phyloP scores from a whole-genome alignment of 1,140 invertebrate species.

The Aphelenchoides avenae region DNA sequence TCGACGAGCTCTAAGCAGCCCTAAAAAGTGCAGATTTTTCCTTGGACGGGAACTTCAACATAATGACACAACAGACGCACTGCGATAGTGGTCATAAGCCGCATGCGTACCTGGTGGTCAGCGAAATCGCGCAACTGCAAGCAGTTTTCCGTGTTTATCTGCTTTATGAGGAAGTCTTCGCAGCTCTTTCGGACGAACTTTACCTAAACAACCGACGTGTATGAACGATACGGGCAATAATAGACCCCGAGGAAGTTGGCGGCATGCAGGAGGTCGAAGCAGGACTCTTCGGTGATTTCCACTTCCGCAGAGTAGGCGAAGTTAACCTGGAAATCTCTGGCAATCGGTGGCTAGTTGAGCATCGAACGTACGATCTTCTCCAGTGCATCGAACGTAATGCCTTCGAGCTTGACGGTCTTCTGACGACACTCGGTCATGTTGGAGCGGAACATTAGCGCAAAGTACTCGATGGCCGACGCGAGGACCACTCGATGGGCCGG shows the following conservation, averaged over 20 bases:
- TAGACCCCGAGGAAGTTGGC: conserved; percentile 18
- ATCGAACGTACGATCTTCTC: background rate
- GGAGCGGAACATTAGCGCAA: conserved; percentile 9
- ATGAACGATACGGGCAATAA: background rate
- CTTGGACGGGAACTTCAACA: too few relatives aligned
- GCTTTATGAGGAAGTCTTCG: conserved; percentile 5
- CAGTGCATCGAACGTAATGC: conserved; percentile 2
- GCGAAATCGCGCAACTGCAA: conserved; percentile 6
- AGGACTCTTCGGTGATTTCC: conserved; percentile 4
- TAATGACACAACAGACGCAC: conserved; percentile 10
- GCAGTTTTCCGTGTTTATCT: conserved; percentile 12
- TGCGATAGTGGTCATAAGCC: conserved; percentile 5
- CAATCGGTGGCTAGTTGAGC: conserved; percentile 10
- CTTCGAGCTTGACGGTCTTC: conserved; percentile 4
- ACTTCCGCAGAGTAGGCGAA: conserved; percentile 15
- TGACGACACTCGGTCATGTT: conserved; percentile 8
- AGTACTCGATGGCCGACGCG: conserved; percentile 18
- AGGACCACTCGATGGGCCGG: conserved; percentile 11
- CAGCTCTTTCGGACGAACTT: conserved; percentile 15
- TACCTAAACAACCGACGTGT: conserved; percentile 8
- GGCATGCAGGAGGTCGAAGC: conserved; percentile 7
- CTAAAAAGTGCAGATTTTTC: too few relatives aligned
- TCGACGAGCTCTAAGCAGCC: too few relatives aligned
- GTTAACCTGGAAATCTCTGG: conserved; percentile 11
- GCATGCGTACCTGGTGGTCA: conserved; percentile 13